Evolutionary conservation across 1,140 invertebrate genomes (phyloP).

Genomic region (Notospermus geniculatus): DNA sequence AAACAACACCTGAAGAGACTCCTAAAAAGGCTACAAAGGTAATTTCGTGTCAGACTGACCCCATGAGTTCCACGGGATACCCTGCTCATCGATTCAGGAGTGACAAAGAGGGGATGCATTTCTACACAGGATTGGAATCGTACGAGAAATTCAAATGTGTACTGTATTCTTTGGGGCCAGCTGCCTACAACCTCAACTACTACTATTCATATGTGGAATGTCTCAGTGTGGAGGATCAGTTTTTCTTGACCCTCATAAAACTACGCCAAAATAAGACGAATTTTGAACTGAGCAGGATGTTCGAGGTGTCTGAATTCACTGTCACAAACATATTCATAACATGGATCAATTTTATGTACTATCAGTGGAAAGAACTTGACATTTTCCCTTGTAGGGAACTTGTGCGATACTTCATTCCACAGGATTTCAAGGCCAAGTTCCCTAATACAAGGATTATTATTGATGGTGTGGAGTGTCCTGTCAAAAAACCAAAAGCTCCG

Average conservation of each 20-base stretch:
- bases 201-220: conserved; percentile 14
- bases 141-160: conserved; percentile 21
- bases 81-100: too few species aligned
- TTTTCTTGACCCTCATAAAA: conserved; percentile 38
- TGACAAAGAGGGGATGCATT: conserved; percentile 50
- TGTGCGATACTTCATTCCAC: conserved; percentile 30
- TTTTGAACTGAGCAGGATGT: conserved; percentile 32
- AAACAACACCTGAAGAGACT: too few species aligned
- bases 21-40: too few species aligned
- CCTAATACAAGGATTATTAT: conserved; percentile 36
- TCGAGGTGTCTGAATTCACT: conserved; percentile 27
- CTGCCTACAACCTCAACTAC: conserved; percentile 48
- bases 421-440: conserved; percentile 32
- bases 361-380: conserved; percentile 31
- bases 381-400: conserved; percentile 33
- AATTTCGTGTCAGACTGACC: too few species aligned
- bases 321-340: conserved; percentile 33
- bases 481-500: conserved; percentile 26
- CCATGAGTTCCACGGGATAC: too few species aligned
- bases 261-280: conserved; percentile 26
- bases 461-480: conserved; percentile 37
- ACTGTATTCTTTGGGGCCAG: conserved; percentile 15
- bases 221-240: conserved; percentile 25
- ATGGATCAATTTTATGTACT: conserved; percentile 39
- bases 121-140: conserved; percentile 24